A percentile compares a stretch with the other conserved stretches of the same genome.
These are phyloP conservation scores for Salminus brasiliensis DNA, from an alignment of 2,113 vertebrate species.

Conservation along the genomic window DNA sequence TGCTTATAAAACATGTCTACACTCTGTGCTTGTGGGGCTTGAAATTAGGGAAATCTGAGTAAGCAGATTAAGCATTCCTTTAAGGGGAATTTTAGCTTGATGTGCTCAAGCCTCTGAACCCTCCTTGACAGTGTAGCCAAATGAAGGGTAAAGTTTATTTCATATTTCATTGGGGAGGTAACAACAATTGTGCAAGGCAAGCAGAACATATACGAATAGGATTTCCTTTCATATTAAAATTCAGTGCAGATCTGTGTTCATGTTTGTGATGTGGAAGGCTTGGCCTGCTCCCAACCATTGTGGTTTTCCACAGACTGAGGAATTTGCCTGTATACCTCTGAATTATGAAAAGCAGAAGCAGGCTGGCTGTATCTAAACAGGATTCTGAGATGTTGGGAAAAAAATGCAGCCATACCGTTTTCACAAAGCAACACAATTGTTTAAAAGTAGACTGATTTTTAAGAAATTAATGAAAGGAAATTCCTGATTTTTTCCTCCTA, in stretches of 20 bases:
- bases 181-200: not conserved
- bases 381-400: not conserved
- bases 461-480: too few species aligned
- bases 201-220: not conserved
- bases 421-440: not conserved
- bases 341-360: not conserved
- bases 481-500: too few species aligned
- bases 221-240: not conserved
- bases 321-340: not conserved
- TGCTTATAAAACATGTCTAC: slow-evolving; percentile 12
- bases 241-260: not conserved
- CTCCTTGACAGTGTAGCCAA: not conserved
- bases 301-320: not conserved
- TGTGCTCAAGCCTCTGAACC: slow-evolving; percentile 18
- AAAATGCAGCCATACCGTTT: not conserved
- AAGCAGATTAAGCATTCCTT: slow-evolving; percentile 56
- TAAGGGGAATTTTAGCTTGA: not conserved
- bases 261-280: not conserved
- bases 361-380: not conserved
- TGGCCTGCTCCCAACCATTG: not conserved
- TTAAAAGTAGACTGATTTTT: not conserved
- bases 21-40: slow-evolving; percentile 17
- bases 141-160: not conserved
- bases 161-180: not conserved
- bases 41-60: slow-evolving; percentile 32